Evolutionary conservation across 1,140 invertebrate genomes (phyloP).

Genomic region (Hyles euphorbiae): DNA sequence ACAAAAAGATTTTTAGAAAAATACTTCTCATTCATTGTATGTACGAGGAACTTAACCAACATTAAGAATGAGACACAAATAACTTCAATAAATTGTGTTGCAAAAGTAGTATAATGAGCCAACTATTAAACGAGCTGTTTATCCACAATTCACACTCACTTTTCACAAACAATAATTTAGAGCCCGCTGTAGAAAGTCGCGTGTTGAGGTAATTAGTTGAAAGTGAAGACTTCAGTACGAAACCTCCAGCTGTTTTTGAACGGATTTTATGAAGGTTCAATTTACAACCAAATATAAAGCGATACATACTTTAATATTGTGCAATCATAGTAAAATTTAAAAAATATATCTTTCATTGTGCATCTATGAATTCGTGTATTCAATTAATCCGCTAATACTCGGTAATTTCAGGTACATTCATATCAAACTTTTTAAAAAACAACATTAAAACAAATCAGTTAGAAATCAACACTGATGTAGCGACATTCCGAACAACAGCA

Average conservation of each 20-base stretch:
- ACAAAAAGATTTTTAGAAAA: neutral
- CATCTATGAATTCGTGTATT: no score
- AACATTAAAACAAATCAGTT: conserved; percentile 80
- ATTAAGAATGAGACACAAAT: neutral
- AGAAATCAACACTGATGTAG: conserved; percentile 80
- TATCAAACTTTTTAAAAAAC: conserved; percentile 76
- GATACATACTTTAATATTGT: no score
- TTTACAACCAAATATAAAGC: conserved; percentile 6
- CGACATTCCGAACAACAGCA: conserved; percentile 77
- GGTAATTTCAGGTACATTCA: conserved; percentile 69
- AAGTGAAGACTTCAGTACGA: conserved; percentile 11
- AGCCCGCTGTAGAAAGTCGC: conserved; percentile 4
- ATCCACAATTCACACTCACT: no score
- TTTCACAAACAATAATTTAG: no score
- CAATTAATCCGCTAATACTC: neutral
- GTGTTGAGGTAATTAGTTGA: conserved; percentile 18
- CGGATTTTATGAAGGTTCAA: conserved; percentile 1
- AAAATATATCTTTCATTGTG: no score
- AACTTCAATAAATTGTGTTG: neutral
- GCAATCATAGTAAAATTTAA: no score
- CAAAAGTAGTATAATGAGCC: neutral
- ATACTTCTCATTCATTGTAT: neutral
- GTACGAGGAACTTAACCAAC: neutral
- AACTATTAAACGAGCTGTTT: no score
- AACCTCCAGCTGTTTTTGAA: conserved; percentile 4